Evolutionary conservation across 1,140 invertebrate species (phyloP).

Genomic region (Hyposmocoma kahamanoa): DNA sequence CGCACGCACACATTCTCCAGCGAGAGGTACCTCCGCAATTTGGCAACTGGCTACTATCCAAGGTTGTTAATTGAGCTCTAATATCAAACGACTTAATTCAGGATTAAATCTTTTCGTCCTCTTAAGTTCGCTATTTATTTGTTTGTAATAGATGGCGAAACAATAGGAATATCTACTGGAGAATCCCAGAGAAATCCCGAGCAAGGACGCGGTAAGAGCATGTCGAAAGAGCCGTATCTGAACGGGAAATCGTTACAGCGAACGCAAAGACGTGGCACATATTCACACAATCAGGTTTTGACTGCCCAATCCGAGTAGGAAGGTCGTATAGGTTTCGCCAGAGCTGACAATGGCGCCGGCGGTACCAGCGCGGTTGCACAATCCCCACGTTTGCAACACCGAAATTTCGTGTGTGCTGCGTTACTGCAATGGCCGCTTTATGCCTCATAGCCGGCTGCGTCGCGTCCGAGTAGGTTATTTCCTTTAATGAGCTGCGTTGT

Average conservation of each 20-base stretch:
- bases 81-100: too few relatives aligned
- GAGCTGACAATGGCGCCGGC: conserved; percentile 52
- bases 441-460: conserved; percentile 8
- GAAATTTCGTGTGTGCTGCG: conserved; percentile 58
- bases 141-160: too few relatives aligned
- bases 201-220: background rate
- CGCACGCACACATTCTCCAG: conserved; percentile 17
- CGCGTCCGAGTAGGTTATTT: conserved; percentile 1
- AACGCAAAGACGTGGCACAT: conserved; percentile 14
- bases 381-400: conserved; percentile 56
- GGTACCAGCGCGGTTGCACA: conserved; percentile 51
- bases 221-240: background rate
- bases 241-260: background rate
- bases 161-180: too few relatives aligned
- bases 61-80: conserved; percentile 23
- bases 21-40: conserved; percentile 18
- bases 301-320: conserved; percentile 56
- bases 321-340: conserved; percentile 61
- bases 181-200: background rate
- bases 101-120: too few relatives aligned
- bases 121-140: too few relatives aligned
- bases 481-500: background rate
- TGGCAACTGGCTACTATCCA: conserved; percentile 27
- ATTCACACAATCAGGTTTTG: conserved; percentile 46
- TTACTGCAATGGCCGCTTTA: conserved; percentile 37